phyloP scores from a whole-genome alignment of 2,888 invertebrate species.

The Elegia similella region DNA sequence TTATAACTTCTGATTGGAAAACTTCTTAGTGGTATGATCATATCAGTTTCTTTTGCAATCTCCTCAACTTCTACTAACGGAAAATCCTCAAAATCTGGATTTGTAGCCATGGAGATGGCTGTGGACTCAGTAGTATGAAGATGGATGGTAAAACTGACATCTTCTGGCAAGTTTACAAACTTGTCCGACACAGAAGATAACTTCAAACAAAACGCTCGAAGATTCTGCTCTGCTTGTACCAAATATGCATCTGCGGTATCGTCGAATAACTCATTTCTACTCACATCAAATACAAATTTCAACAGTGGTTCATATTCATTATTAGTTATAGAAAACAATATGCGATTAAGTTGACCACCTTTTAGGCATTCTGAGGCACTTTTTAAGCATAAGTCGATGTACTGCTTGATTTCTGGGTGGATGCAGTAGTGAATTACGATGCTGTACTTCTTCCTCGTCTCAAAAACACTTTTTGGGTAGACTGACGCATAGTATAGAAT shows the following conservation, averaged over 20 bases:
- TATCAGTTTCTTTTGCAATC: slow-evolving; percentile 38
- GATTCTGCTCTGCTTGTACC: slow-evolving; percentile 81
- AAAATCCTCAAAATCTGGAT: slow-evolving; percentile 73
- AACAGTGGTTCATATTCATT: slow-evolving; percentile 42
- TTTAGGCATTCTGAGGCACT: slow-evolving; percentile 73
- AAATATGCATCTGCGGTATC: slow-evolving; percentile 82
- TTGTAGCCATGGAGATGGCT: slow-evolving; percentile 75
- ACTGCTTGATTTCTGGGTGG: slow-evolving; percentile 85
- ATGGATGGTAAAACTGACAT: slow-evolving; percentile 82
- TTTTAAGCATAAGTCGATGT: slow-evolving; percentile 80
- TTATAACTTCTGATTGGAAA: slow-evolving; percentile 54
- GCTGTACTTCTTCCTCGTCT: slow-evolving; percentile 83
- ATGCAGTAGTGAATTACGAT: slow-evolving; percentile 81
- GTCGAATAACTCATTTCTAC: slow-evolving; percentile 43
- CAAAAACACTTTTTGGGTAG: slow-evolving; percentile 85
- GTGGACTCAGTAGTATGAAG: slow-evolving; percentile 83
- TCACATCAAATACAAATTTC: slow-evolving; percentile 64
- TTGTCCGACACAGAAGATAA: slow-evolving; percentile 72
- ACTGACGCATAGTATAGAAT: slow-evolving; percentile 82
- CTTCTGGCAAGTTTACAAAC: slow-evolving; percentile 73
- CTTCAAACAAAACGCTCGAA: slow-evolving; percentile 83
- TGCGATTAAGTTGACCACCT: slow-evolving; percentile 66
- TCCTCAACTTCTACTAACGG: slow-evolving; percentile 61
- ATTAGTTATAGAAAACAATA: slow-evolving; percentile 76
- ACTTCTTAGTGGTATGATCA: slow-evolving; percentile 58